Base-by-base conservation (phyloP, 2,113 vertebrate species). In the Esox niger region DNA sequence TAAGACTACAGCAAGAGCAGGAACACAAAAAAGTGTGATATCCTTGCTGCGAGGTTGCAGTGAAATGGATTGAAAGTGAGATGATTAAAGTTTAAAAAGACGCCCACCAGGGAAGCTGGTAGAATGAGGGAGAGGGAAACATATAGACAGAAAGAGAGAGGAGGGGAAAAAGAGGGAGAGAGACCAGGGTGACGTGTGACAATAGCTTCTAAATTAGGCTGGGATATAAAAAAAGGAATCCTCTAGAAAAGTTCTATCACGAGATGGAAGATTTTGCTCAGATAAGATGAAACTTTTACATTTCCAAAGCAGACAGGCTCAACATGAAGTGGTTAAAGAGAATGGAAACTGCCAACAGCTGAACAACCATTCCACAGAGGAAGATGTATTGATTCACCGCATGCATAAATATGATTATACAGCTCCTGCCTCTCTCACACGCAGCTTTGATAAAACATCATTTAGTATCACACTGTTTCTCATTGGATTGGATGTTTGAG, bases 81-180 rank as follows among this genome's bases (percentile, higher is more conserved):
- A 79, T 86, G 84, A 86, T 89, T 89, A 87, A 89, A 86, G 81
- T 86, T 87, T 79, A 77, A 86, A 73, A 54, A 86, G 81, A 75
- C 33, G 43, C 76, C 54, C 62, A 56, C 66, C 38, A 32, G 81
- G 78, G 74, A 79, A 68, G 69, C 71, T 59, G 72, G 69, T 68
- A 46, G 70, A 71, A n/a, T n/a, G n/a, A n/a, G n/a, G n/a, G n/a
- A n/a, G n/a, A n/a, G n/a, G n/a, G n/a, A n/a, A n/a, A n/a, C n/a
- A n/a, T n/a, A n/a, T n/a, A n/a, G n/a, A n/a, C n/a, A n/a, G 69
- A 43, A 59, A 64, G 74, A 68, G 70, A 47, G 55, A n/a, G n/a
- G 4, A 15, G 27, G 21, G 26, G 27, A 13, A 29, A 57, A 32
- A 26, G 26, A 33, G 6, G 2, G 25, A 30, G 57, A 49, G 49